Conservation (phyloP, 2,113 vertebrate genomes). For the Hepsetus odoe region DNA sequence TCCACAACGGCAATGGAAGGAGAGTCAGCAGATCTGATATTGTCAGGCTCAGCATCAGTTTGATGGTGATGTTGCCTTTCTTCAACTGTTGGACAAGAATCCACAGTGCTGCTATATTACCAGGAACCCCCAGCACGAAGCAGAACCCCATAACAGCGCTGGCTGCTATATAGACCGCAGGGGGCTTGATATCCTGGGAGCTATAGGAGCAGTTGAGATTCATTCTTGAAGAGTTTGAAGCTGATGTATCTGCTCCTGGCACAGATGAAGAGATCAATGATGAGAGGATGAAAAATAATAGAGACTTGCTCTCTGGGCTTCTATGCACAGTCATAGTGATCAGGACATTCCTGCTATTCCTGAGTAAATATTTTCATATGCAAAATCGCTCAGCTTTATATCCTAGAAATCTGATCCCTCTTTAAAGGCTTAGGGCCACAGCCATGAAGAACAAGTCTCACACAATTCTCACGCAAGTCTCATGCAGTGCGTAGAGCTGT, state of each 20-base stretch:
- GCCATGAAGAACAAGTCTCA: too few relatives aligned
- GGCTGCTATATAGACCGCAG: not conserved
- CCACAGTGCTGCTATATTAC: constrained; percentile 69
- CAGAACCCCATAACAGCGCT: constrained; percentile 53
- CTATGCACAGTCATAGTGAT: not conserved
- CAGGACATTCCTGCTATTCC: too few relatives aligned
- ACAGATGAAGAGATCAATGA: too few relatives aligned
- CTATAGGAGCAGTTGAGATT: constrained; percentile 9
- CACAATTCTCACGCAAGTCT: too few relatives aligned
- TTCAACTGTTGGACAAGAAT: constrained; percentile 63
- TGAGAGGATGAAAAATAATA: too few relatives aligned
- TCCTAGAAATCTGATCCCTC: too few relatives aligned
- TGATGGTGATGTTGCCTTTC: constrained; percentile 62
- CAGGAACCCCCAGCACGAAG: constrained; percentile 68
- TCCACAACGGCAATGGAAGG: constrained; percentile 73
- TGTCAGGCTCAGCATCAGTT: constrained; percentile 74
- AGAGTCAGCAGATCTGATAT: constrained; percentile 72
- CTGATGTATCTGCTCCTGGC: not conserved
- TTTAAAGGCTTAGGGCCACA: too few relatives aligned
- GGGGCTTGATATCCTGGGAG: not conserved
- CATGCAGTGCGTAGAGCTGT: too few relatives aligned
- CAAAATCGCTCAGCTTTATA: too few relatives aligned
- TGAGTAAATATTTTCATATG: too few relatives aligned
- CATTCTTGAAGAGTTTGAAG: not conserved
- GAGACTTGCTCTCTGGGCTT: too few relatives aligned